Conservation (phyloP, 2,797 vertebrate genomes). For the Pangasius mekongensis region DNA sequence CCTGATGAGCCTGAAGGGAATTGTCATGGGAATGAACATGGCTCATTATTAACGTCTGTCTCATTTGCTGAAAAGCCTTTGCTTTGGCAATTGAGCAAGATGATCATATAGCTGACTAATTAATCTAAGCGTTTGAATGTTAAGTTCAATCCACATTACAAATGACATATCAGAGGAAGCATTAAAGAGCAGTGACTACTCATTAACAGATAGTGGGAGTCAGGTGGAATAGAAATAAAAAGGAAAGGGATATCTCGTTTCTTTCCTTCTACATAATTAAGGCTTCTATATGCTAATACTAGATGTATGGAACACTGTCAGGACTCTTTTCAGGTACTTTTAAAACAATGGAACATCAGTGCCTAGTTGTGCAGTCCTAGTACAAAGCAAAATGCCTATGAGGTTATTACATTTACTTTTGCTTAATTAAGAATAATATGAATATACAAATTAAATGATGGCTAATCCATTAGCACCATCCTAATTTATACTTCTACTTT, state of each 20-base stretch:
- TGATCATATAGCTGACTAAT: neutral
- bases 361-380: neutral
- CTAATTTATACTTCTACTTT: conserved; percentile 28
- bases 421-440: conserved; percentile 31
- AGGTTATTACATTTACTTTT: conserved; percentile 15
- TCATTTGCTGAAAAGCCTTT: conserved; percentile 43
- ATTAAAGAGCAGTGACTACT: neutral
- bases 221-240: neutral
- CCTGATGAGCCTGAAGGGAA: neutral
- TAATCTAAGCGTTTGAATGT: neutral
- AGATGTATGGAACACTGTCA: neutral
- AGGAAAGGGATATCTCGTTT: neutral
- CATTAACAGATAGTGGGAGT: conserved; percentile 6
- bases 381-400: neutral
- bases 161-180: neutral
- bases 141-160: conserved; percentile 2
- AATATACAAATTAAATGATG: conserved; percentile 31
- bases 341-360: neutral
- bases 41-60: conserved; percentile 73
- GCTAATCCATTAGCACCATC: conserved; percentile 33
- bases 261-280: neutral
- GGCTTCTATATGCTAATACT: neutral
- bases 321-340: neutral
- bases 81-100: neutral
- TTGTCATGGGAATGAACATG: conserved; percentile 36